These are phyloP conservation scores for Netelia fuscicornis DNA, from an alignment of 2,888 invertebrate species.

Conservation along the genomic window DNA sequence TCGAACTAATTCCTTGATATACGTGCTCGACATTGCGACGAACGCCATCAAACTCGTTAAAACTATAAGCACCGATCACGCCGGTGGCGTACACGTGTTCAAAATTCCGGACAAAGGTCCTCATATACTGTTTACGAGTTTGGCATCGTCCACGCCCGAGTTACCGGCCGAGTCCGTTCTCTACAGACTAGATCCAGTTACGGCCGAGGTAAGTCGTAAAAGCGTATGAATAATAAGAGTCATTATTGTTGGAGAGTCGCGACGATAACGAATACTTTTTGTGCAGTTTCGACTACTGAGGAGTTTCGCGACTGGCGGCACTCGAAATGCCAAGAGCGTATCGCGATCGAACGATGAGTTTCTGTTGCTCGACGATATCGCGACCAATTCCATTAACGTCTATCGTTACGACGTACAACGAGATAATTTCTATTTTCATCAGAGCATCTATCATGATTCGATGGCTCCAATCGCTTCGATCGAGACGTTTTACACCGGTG, in stretches of 20 bases:
- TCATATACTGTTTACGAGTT: constrained; percentile 75
- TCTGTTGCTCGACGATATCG: constrained; percentile 76
- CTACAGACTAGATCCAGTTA: constrained; percentile 70
- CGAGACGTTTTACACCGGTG: constrained; percentile 76
- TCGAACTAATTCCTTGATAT: constrained; percentile 74
- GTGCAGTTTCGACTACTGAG: constrained; percentile 73
- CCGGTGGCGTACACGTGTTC: constrained; percentile 74
- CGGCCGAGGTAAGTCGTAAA: constrained; percentile 65
- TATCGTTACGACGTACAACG: constrained; percentile 71
- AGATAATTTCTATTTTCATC: constrained; percentile 77
- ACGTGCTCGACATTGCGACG: constrained; percentile 71
- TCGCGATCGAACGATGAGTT: constrained; percentile 72
- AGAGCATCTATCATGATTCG: constrained; percentile 75
- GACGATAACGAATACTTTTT: constrained; percentile 7
- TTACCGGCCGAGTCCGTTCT: constrained; percentile 73
- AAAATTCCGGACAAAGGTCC: constrained; percentile 59
- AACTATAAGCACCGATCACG: constrained; percentile 74
- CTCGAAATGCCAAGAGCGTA: constrained; percentile 74
- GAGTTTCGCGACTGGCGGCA: constrained; percentile 74
- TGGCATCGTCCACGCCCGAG: constrained; percentile 48
- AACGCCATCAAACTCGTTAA: constrained; percentile 69
- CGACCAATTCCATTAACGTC: constrained; percentile 75
- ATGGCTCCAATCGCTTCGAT: constrained; percentile 71
- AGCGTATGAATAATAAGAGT: not conserved
- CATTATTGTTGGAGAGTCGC: not conserved